A percentile compares a stretch with the other conserved stretches of the same genome.
Conservation (phyloP, 1,140 invertebrate genomes). For the Cecropterus lyciades region DNA sequence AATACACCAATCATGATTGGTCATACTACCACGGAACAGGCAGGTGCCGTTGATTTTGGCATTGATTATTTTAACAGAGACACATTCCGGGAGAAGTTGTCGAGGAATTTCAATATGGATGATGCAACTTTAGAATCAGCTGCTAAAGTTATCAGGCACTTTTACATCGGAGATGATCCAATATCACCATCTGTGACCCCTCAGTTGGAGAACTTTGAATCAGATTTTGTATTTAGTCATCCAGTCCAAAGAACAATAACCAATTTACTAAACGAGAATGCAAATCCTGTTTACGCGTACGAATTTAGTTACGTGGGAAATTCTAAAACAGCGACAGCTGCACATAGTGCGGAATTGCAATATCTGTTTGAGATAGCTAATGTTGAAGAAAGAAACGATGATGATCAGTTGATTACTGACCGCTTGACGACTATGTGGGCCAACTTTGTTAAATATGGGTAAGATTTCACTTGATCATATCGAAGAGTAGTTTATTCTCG, state of each 20-base stretch:
- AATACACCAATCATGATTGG: constrained; percentile 71
- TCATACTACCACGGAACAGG: constrained; percentile 58
- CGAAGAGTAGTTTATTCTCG: too few relatives aligned
- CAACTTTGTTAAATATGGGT: constrained; percentile 74
- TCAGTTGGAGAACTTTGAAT: constrained; percentile 60
- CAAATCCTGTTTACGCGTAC: constrained; percentile 64
- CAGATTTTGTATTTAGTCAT: constrained; percentile 68
- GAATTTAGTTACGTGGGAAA: constrained; percentile 63
- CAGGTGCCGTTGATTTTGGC: constrained; percentile 32
- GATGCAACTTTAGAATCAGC: constrained; percentile 50
- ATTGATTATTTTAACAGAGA: constrained; percentile 60
- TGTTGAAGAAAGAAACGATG: constrained; percentile 36
- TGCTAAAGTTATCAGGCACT: constrained; percentile 56
- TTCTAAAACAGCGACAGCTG: constrained; percentile 36
- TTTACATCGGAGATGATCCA: constrained; percentile 69
- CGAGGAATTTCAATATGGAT: constrained; percentile 65
- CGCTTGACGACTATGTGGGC: constrained; percentile 56
- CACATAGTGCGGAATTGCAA: constrained; percentile 59
- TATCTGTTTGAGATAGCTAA: constrained; percentile 56
- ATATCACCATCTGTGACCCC: constrained; percentile 49
- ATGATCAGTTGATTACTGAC: constrained; percentile 46
- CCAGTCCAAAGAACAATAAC: constrained; percentile 59
- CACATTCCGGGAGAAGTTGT: constrained; percentile 63
- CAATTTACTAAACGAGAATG: constrained; percentile 61
- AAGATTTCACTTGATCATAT: constrained; percentile 32